A percentile compares a stretch with the other conserved stretches of the same genome.
These are phyloP conservation scores for Physella acuta DNA, from an alignment of 1,140 invertebrate species.

Conservation along the genomic window DNA sequence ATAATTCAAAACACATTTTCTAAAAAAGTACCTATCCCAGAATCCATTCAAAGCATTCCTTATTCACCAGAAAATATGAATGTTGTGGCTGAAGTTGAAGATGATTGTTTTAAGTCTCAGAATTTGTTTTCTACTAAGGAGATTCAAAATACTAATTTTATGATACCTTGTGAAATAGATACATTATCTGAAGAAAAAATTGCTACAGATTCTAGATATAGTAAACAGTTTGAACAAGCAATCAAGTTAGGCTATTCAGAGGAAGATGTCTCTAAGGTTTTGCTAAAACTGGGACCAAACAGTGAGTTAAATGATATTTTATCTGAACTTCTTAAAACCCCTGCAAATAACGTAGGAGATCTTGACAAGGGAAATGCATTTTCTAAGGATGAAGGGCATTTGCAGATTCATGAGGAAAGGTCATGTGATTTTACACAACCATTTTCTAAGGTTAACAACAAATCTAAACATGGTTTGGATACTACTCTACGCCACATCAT, in stretches of 20 bases:
- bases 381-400: neutral
- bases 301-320: slow-evolving; percentile 78
- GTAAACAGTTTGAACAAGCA: slow-evolving; percentile 73
- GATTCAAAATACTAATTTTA: slow-evolving; percentile 6
- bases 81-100: neutral
- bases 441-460: slow-evolving; percentile 12
- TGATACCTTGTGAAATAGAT: slow-evolving; percentile 17
- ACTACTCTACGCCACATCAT: slow-evolving; percentile 53
- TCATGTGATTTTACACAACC: slow-evolving; percentile 3
- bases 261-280: slow-evolving; percentile 76
- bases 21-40: neutral
- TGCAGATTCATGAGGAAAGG: slow-evolving; percentile 3
- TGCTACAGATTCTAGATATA: slow-evolving; percentile 35
- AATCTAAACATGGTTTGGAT: slow-evolving; percentile 15
- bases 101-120: neutral
- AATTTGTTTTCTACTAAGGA: too few relatives aligned
- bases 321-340: slow-evolving; percentile 64
- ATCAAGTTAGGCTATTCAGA: slow-evolving; percentile 91
- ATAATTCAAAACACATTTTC: neutral
- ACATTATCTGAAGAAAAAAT: slow-evolving; percentile 13
- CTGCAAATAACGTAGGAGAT: neutral
- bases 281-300: slow-evolving; percentile 77
- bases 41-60: neutral
- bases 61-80: neutral
- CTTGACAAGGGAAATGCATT: too few relatives aligned